Percentiles rank a stretch among this genome's conserved stretches.
These are phyloP conservation scores for Phrynocephalus forsythii DNA, from an alignment of 2,797 vertebrate species.

Conservation along the genomic window DNA sequence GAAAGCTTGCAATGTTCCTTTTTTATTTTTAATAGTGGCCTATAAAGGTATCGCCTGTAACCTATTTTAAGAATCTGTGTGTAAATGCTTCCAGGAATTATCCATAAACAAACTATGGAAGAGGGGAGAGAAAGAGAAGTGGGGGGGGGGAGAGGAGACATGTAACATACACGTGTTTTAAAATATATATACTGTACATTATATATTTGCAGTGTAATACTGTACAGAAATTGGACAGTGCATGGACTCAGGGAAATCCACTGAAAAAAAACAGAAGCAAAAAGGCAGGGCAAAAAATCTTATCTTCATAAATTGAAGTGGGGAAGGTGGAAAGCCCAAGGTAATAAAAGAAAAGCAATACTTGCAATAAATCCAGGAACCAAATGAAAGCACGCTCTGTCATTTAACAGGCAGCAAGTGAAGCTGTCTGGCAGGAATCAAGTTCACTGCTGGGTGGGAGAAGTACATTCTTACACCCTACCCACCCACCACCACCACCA, in stretches of 20 bases:
- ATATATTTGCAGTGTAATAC: not conserved
- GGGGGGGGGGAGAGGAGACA: not conserved
- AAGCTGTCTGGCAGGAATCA: conserved; percentile 54
- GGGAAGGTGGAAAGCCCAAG: conserved; percentile 20
- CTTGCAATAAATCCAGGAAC: conserved; percentile 37
- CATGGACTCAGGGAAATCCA: conserved; percentile 19
- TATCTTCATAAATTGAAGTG: conserved; percentile 19
- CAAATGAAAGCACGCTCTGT: not conserved
- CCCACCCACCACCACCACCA: not conserved
- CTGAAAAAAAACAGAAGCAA: conserved; percentile 31
- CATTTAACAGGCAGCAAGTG: conserved; percentile 10
- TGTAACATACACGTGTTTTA: conserved; percentile 4
- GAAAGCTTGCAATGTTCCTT: no score
- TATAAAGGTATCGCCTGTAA: no score
- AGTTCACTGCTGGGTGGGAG: conserved; percentile 44
- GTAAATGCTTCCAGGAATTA: not conserved
- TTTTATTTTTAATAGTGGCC: no score
- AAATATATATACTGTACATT: not conserved
- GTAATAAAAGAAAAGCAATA: conserved; percentile 7
- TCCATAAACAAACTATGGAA: not conserved
- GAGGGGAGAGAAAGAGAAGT: not conserved
- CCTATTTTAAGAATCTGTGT: not conserved
- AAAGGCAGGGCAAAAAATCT: conserved; percentile 32
- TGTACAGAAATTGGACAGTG: conserved; percentile 33
- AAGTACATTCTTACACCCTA: conserved; percentile 34